Evolutionary conservation across 2,888 invertebrate genomes (phyloP).

Genomic region (Drosophila buzzatii): DNA sequence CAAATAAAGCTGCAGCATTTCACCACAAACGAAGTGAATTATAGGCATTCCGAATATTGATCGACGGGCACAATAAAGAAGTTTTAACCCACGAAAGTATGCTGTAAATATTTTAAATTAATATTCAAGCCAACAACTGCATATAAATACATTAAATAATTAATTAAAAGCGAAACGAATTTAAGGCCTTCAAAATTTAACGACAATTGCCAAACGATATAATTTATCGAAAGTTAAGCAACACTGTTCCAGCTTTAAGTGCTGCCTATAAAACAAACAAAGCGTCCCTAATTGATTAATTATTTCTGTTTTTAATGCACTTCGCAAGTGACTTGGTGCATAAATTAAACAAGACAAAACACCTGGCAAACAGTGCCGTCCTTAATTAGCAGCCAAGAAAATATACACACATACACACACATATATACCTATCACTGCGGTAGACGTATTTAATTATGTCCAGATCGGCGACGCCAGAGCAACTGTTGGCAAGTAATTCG

Average conservation of each 20-base stretch:
- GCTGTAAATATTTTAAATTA: conserved; percentile 1
- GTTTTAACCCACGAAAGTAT: not conserved
- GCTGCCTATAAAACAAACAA: not conserved
- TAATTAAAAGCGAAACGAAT: not conserved
- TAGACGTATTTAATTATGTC: conserved; percentile 54
- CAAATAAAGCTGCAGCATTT: conserved; percentile 28
- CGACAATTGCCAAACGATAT: not conserved
- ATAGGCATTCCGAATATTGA: conserved; percentile 2
- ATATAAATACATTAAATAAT: not conserved
- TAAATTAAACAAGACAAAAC: conserved; percentile 16
- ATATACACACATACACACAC: not conserved
- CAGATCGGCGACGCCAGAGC: conserved; percentile 25
- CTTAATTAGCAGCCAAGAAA: conserved; percentile 46
- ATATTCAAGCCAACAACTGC: not conserved
- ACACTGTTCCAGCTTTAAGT: not conserved
- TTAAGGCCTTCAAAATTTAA: not conserved
- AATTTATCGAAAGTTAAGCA: not conserved
- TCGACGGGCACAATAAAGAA: conserved; percentile 4
- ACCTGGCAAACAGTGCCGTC: conserved; percentile 19
- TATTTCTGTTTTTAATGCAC: conserved; percentile 10
- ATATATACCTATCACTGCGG: not conserved
- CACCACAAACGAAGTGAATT: conserved; percentile 2
- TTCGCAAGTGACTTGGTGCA: not conserved
- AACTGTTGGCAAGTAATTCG: conserved; percentile 36
- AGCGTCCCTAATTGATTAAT: conserved; percentile 5